Evolutionary conservation across 2,797 vertebrate species (phyloP), one percentile per base, ranked within the genome.

Genomic region (Rhinogobio ventralis): DNA sequence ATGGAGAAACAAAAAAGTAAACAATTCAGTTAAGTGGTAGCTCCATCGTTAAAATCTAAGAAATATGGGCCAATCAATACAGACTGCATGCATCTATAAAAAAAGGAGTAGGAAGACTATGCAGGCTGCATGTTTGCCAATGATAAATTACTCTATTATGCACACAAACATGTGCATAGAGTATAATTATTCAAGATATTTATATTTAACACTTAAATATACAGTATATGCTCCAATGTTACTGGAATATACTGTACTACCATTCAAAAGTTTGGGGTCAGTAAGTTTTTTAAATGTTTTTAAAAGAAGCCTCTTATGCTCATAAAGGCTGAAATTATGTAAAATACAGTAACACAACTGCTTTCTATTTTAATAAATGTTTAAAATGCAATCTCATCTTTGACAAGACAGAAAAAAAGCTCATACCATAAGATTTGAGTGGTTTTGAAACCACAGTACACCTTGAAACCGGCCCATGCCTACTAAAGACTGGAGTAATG

Each of bases 31-130:
- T 42, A 49, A 62, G 7, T 33, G 55, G 42, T 6, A 74, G 36
- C 7, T 19, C 7, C 42, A 78, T 45, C 39, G 36, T 62, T 51
- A 69, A 78, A 85, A 60, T 60, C 71, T 62, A 68, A 84, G 62
- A 72, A 74, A 89, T 83, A 86, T 82, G 69, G 88, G 83, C 66
- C 66, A 86, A 86, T 91, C 84, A 83, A 84, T 90, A 82, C 0
- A 82, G 8, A 7, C 49, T 2, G 8, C 53, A 33, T 36, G 45
- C 23, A 23, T 46, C 33, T 71, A 13, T 66, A n/a, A n/a, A 49
- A 30, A 79, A 45, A 3, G 23, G 20, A n/a, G 53, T 23, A 28
- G 60, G 60, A 62, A 62, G 4, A 25, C 78, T 11, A 39, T 28
- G 30, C 66, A 51, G 11, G 33, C 78, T 11, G 8, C 15, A 64